Base-by-base conservation (phyloP, 1,140 invertebrate species). In the Drosophila nigrodunni region DNA sequence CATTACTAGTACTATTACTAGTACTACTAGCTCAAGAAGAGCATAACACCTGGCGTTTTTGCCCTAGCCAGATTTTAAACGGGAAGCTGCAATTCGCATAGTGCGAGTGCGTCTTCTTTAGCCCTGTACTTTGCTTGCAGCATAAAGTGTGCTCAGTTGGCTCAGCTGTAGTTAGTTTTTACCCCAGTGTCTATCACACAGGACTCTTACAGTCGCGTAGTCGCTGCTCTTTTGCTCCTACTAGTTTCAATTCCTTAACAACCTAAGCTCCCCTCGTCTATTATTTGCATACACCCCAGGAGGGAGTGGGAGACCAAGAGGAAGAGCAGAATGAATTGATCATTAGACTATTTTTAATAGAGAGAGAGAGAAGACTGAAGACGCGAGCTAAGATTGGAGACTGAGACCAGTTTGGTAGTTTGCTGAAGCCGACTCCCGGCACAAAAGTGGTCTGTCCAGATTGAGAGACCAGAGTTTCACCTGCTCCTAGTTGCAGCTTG, bases 291-390 rank as follows among this genome's bases (percentile, higher is more conserved):
- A 71, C 55, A 47, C 50, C 65, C 35, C 52, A 10, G 10, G 9
- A 10, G 34, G 7, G 18, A 6, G 55, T 35, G 5, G 21, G 11
- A 13, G 30, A 18, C 10, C 3, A 30, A 30, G 35, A 13, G 30
- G 11, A 30, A n/a, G 41, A 21, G n/a, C 21, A 13, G 11, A 41
- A 15, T 34, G 54, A 78, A 83, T 72, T 88, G 82, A 87, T 87
- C 82, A 87, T 87, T 87, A 87, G 82, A 87, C 83, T 83, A 87
- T 87, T 87, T 88, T 88, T 87, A 87, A 87, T 87, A 87, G 83
- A 87, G 78, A 85, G 80, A 68, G 49, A 55, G 55, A 57, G 69
- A 62, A 35, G 49, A 34, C 9, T 37, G 5, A 10, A 15, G 55
- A 18, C 9, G 2, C 35, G 52, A 34, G 4, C 44, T 13, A 25